phyloP scores from a whole-genome alignment of 2,797 vertebrate genomes.

The Tachyglossus aculeatus region DNA sequence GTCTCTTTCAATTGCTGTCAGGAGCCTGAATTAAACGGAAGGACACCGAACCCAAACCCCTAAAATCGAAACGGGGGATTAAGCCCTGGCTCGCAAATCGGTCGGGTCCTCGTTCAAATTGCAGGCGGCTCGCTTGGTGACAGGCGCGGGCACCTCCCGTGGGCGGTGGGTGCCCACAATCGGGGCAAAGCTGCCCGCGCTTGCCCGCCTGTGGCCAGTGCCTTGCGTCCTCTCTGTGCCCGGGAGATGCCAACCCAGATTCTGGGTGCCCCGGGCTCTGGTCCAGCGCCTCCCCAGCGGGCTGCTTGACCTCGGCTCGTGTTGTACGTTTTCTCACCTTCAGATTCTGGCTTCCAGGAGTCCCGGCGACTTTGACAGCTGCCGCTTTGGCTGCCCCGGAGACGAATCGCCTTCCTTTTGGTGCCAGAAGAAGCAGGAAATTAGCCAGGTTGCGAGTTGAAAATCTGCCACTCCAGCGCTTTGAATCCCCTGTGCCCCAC shows the following conservation, averaged over 20 bases:
- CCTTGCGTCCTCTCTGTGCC: background rate
- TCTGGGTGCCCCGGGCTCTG: no score
- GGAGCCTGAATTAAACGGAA: conserved; percentile 2
- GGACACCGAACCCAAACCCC: no score
- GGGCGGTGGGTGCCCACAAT: no score
- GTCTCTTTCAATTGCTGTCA: background rate
- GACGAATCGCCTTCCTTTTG: conserved; percentile 77
- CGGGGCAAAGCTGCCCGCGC: no score
- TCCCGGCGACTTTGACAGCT: conserved; percentile 83
- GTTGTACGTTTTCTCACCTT: conserved; percentile 80
- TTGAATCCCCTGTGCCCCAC: conserved; percentile 76
- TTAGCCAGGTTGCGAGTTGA: conserved; percentile 80
- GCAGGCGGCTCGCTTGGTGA: background rate
- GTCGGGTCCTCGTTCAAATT: background rate
- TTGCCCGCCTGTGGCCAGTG: no score
- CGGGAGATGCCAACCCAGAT: no score
- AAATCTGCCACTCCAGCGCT: conserved; percentile 75
- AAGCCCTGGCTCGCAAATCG: background rate
- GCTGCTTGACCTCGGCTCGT: conserved; percentile 48
- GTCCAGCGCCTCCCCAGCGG: no score
- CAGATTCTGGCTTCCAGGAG: conserved; percentile 74
- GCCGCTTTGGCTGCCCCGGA: conserved; percentile 75
- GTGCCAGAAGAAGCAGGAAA: conserved; percentile 82
- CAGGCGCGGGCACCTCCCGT: no score
- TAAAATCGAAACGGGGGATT: background rate